Evolutionary conservation across 2,888 invertebrate genomes (phyloP).

Genomic region (Steinernema hermaphroditum): DNA sequence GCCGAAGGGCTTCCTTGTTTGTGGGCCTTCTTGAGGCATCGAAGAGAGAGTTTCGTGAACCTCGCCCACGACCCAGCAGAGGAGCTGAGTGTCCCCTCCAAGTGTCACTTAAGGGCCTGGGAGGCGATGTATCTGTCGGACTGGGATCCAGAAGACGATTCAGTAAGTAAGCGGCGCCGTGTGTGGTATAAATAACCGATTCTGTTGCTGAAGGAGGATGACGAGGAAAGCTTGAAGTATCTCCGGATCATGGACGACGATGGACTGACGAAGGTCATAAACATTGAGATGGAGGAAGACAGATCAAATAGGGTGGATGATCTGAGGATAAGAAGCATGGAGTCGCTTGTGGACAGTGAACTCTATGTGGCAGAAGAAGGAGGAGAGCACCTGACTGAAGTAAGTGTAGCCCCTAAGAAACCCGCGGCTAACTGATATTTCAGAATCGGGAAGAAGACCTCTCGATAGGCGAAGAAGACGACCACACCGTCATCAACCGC

Average conservation of each 20-base stretch:
- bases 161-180: too few relatives aligned
- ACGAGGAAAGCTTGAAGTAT: not conserved
- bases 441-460: too few relatives aligned
- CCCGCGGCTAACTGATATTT: too few relatives aligned
- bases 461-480: not conserved
- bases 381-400: too few relatives aligned
- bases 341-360: too few relatives aligned
- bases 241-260: not conserved
- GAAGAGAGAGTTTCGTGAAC: not conserved
- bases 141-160: too few relatives aligned
- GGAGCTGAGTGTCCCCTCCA: not conserved
- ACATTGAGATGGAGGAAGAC: not conserved
- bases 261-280: not conserved
- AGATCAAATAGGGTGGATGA: not conserved
- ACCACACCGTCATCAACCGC: not conserved
- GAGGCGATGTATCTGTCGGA: not conserved
- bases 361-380: too few relatives aligned
- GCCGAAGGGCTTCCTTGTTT: not conserved
- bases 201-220: too few relatives aligned
- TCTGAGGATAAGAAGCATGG: too few relatives aligned
- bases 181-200: too few relatives aligned
- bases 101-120: not conserved
- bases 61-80: not conserved
- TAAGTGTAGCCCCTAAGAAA: too few relatives aligned
- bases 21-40: constrained; percentile 3